Evolutionary conservation across 2,797 vertebrate species (phyloP), one percentile per base, ranked within the genome.

Genomic region (Paguma larvata): DNA sequence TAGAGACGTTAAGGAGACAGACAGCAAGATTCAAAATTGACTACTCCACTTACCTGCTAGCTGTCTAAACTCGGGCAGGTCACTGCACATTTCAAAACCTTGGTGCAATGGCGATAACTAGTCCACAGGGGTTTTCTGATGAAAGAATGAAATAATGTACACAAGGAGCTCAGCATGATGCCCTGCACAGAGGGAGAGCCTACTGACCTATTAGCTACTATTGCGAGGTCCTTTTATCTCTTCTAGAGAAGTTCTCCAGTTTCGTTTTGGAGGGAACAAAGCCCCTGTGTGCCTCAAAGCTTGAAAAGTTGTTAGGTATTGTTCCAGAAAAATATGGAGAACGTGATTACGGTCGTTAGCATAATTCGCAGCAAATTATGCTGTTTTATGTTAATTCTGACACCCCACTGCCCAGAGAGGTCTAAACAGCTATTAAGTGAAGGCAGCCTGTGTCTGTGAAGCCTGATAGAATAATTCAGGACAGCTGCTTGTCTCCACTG

Each of bases 281-380:
- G 23, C 2, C 30, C 14, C 27, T 34, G 15, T 2, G 34, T 75
- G 44, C 3, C 62, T 83, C 15, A 73, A 30, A 30, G 48, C 32
- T 93, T 95, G 72, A 93, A 89, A 93, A 85, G 7, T 70, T 94
- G 23, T 13, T 82, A 34, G 18, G 15, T 63, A 34, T 93, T 91
- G 44, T 73, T 92, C 63, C 79, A 79, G 53, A 92, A 90, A 90
- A 85, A 77, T n/a, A 77, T 30, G 25, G 78, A 96, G 44, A 62
- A 18, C 14, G 38, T 88, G 14, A 83, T 93, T 59, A 75, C 53
- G 10, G 44, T 70, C 18, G 78, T 75, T 53, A 78, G 30, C 8
- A 56, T 68, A 62, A 73, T 38, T 83, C 63, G 53, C 53, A 68
- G 80, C 46, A 93, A 84, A 82, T 91, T 85, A 34, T 41, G 25